Base-by-base conservation (phyloP, 2,797 vertebrate species). In the Pangasius macronema region DNA sequence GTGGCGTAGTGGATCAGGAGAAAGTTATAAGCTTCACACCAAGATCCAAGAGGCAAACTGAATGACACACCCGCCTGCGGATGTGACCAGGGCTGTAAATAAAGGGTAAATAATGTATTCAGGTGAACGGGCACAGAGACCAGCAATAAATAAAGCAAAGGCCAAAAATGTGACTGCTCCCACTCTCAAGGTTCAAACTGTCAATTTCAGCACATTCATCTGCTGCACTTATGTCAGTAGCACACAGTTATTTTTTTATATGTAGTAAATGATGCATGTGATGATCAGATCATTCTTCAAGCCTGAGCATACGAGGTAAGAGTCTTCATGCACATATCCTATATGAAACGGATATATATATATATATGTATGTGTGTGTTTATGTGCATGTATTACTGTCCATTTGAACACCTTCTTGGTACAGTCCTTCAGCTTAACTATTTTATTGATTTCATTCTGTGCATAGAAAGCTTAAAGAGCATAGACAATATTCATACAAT, bases 131-230 rank as follows among this genome's bases (percentile, higher is more conserved):
- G 51, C 81, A 61, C 11, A 61, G 10, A 61, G 5, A 11, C 42
- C 42, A 22, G 39, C 61, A 33, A 46, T 81, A 86, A 84, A 86
- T 80, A 87, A 68, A 86, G 84, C 89, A 77, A 68, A 82, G 53
- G 57, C n/a, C 46, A 63, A 67, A 67, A 83, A 87, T 90, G 90
- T 89, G 91, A 89, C 30, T 18, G 53, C 18, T 72, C 67, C 49
- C 5, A 0, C 20, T 13, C 72, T 87, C 57, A 83, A 77, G 70
- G 81, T 42, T 67, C 46, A 16, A 5, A 73, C 10, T 36, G 57
- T 67, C 42, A 83, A 83, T 65, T 67, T 83, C 39, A 83, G 42
- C 14, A 30, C 39, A 30, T 83, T 65, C 42, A 83, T 42, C 79
- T 61, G 33, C 6, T 81, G 59, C 9, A 59, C 30, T 36, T 24